Evolutionary conservation across 2,797 vertebrate species (phyloP), one percentile per base, ranked within the genome.

Genomic region (Lepus townsendii): DNA sequence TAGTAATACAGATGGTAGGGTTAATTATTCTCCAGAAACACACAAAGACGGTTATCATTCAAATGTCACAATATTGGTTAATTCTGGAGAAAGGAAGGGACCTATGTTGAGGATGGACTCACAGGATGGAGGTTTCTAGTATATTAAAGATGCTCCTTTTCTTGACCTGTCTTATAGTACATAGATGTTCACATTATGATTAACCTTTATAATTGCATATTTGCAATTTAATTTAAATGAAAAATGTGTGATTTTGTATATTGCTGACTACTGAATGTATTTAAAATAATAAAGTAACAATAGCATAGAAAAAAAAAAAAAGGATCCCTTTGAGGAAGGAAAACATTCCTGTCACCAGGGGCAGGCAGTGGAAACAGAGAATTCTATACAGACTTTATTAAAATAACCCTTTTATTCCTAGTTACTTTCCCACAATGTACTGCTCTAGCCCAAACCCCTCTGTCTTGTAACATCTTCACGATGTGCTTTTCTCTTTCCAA

Each of bases 281-380:
- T 17, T 69, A 32, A 32, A 78, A 66, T 73, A 54, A 96, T 91
- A 80, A 57, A 16, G 54, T 38, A 82, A 96, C 92, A 89, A 30
- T 2, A 88, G 9, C 38, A 96, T n/a, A 96, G n/a, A 35, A 97
- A 97, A 95, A 35, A 35, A 35, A 35, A 35, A 35, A 35, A 35
- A 35, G 35, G 35, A 35, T 35, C 35, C 47, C 60, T 50, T 42
- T 7, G 35, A 35, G 85, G 38, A 83, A 71, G n/a, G 78, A 71
- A 69, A n/a, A 76, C 26, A 38, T 57, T 54, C 78, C n/a, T 69
- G 62, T 24, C 24, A 20, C n/a, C 14, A 83, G 63, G 73, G 30
- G 27, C 57, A 30, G 52, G 30, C 52, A 35, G 2, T 89, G 10
- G 20, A 60, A 7, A 24, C 35, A 60, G 38, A 69, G 63, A 76